Percentiles rank a stretch among this genome's conserved stretches.
These are phyloP conservation scores for Trematocara variabile DNA, from an alignment of 2,113 vertebrate genomes.

Conservation along the genomic window DNA sequence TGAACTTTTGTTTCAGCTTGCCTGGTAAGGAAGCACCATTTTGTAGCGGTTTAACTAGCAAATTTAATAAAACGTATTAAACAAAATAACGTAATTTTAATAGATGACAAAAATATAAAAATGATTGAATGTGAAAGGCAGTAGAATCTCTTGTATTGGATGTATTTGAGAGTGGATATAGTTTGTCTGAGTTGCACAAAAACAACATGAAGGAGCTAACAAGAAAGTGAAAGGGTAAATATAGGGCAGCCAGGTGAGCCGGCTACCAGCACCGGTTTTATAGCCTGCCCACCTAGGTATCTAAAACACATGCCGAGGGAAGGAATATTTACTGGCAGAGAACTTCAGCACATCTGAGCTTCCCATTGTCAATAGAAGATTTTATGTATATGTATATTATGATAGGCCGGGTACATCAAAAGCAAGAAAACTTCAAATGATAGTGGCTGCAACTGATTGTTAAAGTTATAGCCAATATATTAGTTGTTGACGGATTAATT, in stretches of 20 bases:
- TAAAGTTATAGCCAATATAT: background rate
- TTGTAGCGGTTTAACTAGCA: background rate
- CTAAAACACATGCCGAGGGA: background rate
- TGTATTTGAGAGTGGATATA: background rate
- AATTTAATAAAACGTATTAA: background rate
- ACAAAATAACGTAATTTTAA: background rate
- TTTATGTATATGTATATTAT: background rate
- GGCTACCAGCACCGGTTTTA: background rate
- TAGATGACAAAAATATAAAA: background rate
- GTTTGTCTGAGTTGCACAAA: background rate
- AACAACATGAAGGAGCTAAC: background rate
- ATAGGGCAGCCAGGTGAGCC: background rate
- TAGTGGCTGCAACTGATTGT: background rate
- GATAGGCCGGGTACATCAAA: background rate
- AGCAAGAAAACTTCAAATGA: background rate
- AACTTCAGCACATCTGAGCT: background rate
- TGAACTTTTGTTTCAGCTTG: background rate
- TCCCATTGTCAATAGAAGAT: background rate
- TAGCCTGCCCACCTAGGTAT: background rate
- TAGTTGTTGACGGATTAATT: background rate
- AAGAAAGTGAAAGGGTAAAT: background rate
- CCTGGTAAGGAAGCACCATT: background rate
- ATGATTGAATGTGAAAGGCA: background rate
- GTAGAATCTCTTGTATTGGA: background rate
- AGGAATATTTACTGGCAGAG: background rate